Evolutionary conservation across 2,888 invertebrate genomes (phyloP), one percentile per base, ranked within the genome.

Genomic region (Epinotia nisella): DNA sequence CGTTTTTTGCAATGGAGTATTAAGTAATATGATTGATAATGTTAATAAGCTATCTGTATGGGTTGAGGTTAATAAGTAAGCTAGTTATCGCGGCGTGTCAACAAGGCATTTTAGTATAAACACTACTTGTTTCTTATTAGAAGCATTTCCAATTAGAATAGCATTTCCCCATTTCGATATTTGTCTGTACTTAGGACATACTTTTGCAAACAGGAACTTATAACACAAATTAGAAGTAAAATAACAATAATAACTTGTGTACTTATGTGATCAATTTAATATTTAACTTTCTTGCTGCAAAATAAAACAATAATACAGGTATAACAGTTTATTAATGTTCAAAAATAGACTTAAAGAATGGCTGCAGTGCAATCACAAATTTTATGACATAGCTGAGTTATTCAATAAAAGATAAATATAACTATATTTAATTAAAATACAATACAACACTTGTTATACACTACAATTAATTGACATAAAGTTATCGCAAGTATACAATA

Each of bases 21-120:
- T 29, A 5, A 29, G 41, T 62, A 3, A 13, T 49, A n/a, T 17
- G 21, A 60, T 17, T 21, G 39, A 39, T 71, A 51, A 49, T 45
- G n/a, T 17, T 53, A 39, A n/a, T n/a, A 35, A 39, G 70, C 13
- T 24, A 56, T 64, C 56, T 29, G 56, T 1, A 55, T 45, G 24
- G 56, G 3, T 62, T 62, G 17, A 70, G 55, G 62, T 62, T 70
- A 17, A 55, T 61, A 53, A 61, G 45, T 70, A 11, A 35, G 29
- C 10, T 5, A 41, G 61, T 41, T 55, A 70, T 70, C 17, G 15
- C 19, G 5, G 13, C 29, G n/a, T 39, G 15, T 39, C 17, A 69
- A 56, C 45, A 29, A 61, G 17, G 19, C 29, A 35, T 19, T 49
- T 64, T 24, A 24, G 11, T 70, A 62, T 9, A 56, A 55, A 53